Evolutionary conservation across 1,140 invertebrate species (phyloP).

Genomic region (Drosophila biarmipes): DNA sequence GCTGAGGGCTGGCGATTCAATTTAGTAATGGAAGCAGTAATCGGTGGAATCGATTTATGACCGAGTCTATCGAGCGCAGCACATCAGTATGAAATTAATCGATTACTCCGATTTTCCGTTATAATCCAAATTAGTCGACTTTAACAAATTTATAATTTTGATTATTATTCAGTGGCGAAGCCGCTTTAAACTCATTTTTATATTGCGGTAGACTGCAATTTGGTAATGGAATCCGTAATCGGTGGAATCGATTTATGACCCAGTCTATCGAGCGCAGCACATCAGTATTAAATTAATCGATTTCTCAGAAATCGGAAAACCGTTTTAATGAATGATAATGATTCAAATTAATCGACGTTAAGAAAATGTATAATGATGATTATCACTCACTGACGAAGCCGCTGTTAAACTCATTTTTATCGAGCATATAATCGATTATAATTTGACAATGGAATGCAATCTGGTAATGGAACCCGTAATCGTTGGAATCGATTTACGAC

Average conservation of each 20-base stretch:
- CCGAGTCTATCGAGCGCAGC: slow-evolving; percentile 1
- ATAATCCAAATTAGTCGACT: no score
- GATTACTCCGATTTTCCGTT: not conserved
- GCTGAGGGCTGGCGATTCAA: slow-evolving; percentile 14
- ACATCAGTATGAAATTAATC: not conserved
- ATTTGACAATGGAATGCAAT: no score
- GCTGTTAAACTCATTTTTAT: not conserved
- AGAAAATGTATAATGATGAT: not conserved
- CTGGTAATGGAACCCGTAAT: slow-evolving; percentile 49
- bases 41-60: slow-evolving; percentile 14
- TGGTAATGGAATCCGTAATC: slow-evolving; percentile 48
- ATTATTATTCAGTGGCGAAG: not conserved
- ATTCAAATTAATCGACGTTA: no score
- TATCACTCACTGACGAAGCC: not conserved
- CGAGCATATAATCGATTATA: no score
- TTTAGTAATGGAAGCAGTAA: slow-evolving; percentile 46
- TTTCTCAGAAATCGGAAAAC: not conserved
- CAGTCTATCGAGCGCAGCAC: not conserved
- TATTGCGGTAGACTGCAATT: no score
- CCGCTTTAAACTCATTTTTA: not conserved
- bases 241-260: slow-evolving; percentile 10
- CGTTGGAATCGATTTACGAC: slow-evolving; percentile 10
- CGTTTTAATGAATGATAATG: no score
- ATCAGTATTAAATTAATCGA: not conserved
- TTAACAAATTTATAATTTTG: not conserved